Evolutionary conservation across 2,113 vertebrate genomes (phyloP).

Genomic region (Salvelinus sp.): DNA sequence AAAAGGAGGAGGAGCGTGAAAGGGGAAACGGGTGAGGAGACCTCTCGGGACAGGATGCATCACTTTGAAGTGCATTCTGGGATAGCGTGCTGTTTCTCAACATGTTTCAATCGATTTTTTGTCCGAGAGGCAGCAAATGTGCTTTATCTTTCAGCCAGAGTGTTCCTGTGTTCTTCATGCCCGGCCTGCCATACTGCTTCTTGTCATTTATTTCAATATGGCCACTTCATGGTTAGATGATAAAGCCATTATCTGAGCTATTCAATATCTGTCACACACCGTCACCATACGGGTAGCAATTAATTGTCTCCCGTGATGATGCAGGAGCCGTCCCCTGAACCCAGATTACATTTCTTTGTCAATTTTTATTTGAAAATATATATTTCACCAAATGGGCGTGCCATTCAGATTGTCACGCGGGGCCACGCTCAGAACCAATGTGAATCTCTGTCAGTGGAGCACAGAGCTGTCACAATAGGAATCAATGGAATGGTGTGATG

Average conservation of each 20-base stretch:
- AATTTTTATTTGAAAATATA: constrained; percentile 56
- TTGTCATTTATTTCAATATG: constrained; percentile 51
- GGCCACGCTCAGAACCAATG: constrained; percentile 39
- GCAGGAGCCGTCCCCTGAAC: constrained; percentile 31
- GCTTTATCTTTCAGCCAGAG: constrained; percentile 9
- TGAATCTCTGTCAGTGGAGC: constrained; percentile 51
- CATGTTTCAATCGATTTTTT: constrained; percentile 34
- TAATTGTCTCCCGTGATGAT: constrained; percentile 57
- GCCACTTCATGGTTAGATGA: constrained; percentile 49
- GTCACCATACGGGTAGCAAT: constrained; percentile 49
- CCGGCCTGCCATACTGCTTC: constrained; percentile 37
- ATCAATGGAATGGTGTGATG: constrained; percentile 40
- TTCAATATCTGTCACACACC: constrained; percentile 54
- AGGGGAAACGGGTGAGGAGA: constrained; percentile 10
- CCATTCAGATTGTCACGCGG: constrained; percentile 29
- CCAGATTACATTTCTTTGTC: constrained; percentile 59
- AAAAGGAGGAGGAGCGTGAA: not conserved
- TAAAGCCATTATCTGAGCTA: constrained; percentile 64
- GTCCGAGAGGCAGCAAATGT: constrained; percentile 4
- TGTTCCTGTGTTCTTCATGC: constrained; percentile 8
- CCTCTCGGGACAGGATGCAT: no score
- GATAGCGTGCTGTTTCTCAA: not conserved
- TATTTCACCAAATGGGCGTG: constrained; percentile 43
- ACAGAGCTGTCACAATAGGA: constrained; percentile 45
- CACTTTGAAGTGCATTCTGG: no score